Evolutionary conservation across 2,113 vertebrate genomes (phyloP).

Genomic region (Dicrurus megarhynchus): DNA sequence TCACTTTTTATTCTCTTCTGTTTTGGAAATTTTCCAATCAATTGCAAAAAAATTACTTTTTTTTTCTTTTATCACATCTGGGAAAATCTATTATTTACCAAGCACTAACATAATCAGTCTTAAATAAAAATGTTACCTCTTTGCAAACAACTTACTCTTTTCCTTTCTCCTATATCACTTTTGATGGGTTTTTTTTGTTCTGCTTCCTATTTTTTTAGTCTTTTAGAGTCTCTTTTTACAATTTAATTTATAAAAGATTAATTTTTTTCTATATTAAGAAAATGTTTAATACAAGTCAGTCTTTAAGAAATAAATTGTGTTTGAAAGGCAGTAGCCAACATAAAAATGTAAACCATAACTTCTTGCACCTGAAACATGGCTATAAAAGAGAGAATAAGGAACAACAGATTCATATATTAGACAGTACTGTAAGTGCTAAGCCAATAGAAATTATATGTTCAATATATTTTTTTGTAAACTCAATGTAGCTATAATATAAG

Average conservation of each 20-base stretch:
- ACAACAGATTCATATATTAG: neutral
- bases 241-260: neutral
- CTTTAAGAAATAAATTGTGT: neutral
- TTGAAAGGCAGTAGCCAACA: neutral
- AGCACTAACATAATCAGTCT: neutral
- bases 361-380: neutral
- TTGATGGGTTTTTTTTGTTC: neutral
- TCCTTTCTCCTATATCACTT: neutral
- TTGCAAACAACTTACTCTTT: neutral
- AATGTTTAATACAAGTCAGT: neutral
- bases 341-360: neutral
- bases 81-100: neutral
- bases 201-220: neutral
- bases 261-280: neutral
- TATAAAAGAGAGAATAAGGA: neutral
- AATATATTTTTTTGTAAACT: neutral
- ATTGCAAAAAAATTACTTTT: neutral
- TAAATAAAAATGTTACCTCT: neutral
- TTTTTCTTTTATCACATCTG: neutral
- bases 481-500: neutral
- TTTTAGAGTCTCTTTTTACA: neutral
- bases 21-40: neutral
- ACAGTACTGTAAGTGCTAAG: neutral
- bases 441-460: neutral
- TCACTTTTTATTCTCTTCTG: neutral